phyloP scores from a whole-genome alignment of 2,113 vertebrate species.

The Panthera uncia region DNA sequence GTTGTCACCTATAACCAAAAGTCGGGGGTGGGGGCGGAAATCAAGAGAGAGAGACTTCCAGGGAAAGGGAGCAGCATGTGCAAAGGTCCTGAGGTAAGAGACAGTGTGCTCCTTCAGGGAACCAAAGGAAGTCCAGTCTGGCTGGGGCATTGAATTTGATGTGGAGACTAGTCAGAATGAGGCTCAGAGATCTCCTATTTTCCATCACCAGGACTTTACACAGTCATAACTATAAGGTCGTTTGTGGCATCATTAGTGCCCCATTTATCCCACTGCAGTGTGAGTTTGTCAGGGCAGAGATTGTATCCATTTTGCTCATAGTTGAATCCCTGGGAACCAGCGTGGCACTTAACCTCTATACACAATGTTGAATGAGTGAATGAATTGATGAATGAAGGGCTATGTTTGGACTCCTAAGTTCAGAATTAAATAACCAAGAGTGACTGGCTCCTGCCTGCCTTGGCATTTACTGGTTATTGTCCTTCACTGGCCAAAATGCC shows the following conservation, averaged over 20 bases:
- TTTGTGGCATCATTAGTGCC: background rate
- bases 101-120: rapidly evolving
- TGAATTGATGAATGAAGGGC: background rate
- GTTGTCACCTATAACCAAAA: background rate
- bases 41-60: background rate
- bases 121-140: background rate
- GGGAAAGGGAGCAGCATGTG: background rate
- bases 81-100: background rate
- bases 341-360: background rate
- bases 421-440: background rate
- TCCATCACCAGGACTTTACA: background rate
- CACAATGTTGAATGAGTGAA: background rate
- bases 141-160: background rate
- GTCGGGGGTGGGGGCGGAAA: background rate
- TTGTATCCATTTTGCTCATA: background rate
- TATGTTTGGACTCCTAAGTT: background rate
- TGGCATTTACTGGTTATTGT: background rate
- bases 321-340: background rate
- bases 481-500: background rate
- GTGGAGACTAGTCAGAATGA: background rate
- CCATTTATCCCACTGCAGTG: background rate
- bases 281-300: background rate
- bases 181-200: background rate
- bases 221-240: too few species aligned
- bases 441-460: background rate